Conservation (phyloP, 2,888 invertebrate species). For the Idaea biselata region DNA sequence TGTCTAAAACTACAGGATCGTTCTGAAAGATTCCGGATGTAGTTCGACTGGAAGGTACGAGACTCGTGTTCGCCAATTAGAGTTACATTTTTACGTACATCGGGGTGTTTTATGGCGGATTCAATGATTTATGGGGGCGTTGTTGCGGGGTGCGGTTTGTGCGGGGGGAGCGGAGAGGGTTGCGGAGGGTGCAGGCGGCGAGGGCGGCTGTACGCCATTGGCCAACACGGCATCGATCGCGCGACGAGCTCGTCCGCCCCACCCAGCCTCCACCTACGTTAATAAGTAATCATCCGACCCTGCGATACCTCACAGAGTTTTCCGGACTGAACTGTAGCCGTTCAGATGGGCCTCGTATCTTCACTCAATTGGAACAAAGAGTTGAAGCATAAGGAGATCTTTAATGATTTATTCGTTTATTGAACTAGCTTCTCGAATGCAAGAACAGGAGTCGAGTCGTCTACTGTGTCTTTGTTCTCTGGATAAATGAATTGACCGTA, state of each 20-base stretch:
- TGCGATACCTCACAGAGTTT: slow-evolving; percentile 76
- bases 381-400: slow-evolving; percentile 66
- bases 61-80: slow-evolving; percentile 75
- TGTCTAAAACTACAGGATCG: slow-evolving; percentile 55
- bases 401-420: slow-evolving; percentile 75
- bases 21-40: slow-evolving; percentile 51
- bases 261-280: slow-evolving; percentile 79
- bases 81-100: slow-evolving; percentile 79
- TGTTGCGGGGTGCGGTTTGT: slow-evolving; percentile 64
- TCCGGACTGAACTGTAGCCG: slow-evolving; percentile 73
- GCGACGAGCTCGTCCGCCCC: slow-evolving; percentile 75
- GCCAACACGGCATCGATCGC: slow-evolving; percentile 78
- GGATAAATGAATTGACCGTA: background rate
- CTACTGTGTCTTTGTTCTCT: background rate
- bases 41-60: slow-evolving; percentile 67
- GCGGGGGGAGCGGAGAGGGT: slow-evolving; percentile 61
- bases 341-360: slow-evolving; percentile 72
- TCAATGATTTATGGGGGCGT: slow-evolving; percentile 80
- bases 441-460: background rate
- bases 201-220: slow-evolving; percentile 77
- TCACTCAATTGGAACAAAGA: slow-evolving; percentile 74
- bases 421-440: slow-evolving; percentile 44
- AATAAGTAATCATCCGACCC: slow-evolving; percentile 81
- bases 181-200: slow-evolving; percentile 65
- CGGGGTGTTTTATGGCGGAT: slow-evolving; percentile 78